A percentile compares a stretch with the other conserved stretches of the same genome.
These are phyloP conservation scores for Drosophila murphyi DNA, from an alignment of 1,140 invertebrate species.

Conservation along the genomic window DNA sequence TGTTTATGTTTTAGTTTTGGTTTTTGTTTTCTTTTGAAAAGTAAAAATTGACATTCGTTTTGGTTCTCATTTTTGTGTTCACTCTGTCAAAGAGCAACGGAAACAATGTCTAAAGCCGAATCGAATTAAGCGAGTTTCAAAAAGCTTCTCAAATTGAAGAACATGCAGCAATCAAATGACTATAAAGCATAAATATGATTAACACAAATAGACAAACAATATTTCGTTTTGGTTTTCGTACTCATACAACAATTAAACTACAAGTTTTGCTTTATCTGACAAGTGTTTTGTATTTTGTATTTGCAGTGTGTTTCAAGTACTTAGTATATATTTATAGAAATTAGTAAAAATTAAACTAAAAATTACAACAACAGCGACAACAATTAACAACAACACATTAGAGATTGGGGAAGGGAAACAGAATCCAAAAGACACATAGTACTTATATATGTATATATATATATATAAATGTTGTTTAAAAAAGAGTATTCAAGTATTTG, in stretches of 20 bases:
- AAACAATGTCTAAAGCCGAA: slow-evolving; percentile 29
- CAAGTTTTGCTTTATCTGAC: slow-evolving; percentile 69
- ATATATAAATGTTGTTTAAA: background rate
- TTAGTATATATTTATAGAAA: slow-evolving; percentile 45
- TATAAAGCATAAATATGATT: slow-evolving; percentile 46
- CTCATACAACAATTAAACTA: slow-evolving; percentile 75
- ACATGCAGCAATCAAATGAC: slow-evolving; percentile 56
- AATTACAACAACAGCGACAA: slow-evolving; percentile 65
- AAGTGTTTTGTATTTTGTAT: slow-evolving; percentile 64
- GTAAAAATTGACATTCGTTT: slow-evolving; percentile 80
- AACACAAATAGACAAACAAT: slow-evolving; percentile 19
- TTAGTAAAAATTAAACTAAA: slow-evolving; percentile 58
- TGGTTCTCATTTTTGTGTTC: slow-evolving; percentile 34
- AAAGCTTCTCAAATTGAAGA: slow-evolving; percentile 43
- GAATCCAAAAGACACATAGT: slow-evolving; percentile 22
- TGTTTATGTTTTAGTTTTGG: slow-evolving; percentile 5
- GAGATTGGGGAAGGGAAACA: slow-evolving; percentile 37
- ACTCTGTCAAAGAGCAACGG: background rate
- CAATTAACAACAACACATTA: slow-evolving; percentile 54
- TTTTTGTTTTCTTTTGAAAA: slow-evolving; percentile 27
- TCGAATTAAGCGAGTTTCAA: slow-evolving; percentile 48
- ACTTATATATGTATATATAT: slow-evolving; percentile 1
- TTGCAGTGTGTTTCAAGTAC: slow-evolving; percentile 36
- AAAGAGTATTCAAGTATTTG: slow-evolving; percentile 11
- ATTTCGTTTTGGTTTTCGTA: slow-evolving; percentile 23